These are phyloP conservation scores for Stomatorhinus walkeri DNA, from an alignment of 2,797 vertebrate species.

Conservation along the genomic window DNA sequence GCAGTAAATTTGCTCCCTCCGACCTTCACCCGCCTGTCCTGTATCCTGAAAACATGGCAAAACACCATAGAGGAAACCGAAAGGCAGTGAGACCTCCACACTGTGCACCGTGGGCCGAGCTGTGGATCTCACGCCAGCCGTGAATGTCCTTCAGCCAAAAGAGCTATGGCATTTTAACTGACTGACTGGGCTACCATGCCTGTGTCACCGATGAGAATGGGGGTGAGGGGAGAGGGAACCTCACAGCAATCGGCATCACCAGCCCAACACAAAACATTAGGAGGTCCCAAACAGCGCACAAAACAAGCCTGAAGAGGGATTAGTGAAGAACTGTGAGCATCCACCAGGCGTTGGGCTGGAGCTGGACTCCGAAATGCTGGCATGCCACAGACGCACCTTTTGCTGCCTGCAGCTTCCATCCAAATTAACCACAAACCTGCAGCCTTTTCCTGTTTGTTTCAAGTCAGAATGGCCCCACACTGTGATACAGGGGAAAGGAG, in stretches of 20 bases:
- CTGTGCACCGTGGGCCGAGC: not conserved
- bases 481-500: conserved; percentile 11
- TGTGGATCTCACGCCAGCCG: not conserved
- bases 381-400: not conserved
- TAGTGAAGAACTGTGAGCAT: not conserved
- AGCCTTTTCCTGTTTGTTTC: not conserved
- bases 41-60: not conserved
- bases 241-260: not conserved
- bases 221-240: not conserved
- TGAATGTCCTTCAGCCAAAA: not conserved
- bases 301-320: not conserved
- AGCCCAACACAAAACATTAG: not conserved
- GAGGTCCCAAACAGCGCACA: not conserved
- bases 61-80: not conserved
- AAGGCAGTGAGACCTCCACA: not conserved
- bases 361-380: not conserved
- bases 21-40: not conserved
- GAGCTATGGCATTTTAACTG: not conserved
- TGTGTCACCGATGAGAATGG: not conserved
- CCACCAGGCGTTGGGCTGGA: not conserved
- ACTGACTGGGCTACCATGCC: not conserved
- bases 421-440: not conserved
- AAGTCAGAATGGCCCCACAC: conserved; percentile 21
- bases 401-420: not conserved
- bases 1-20: conserved; percentile 9